Evolutionary conservation across 2,797 vertebrate genomes (phyloP).

Genomic region (Garrulus glandarius): DNA sequence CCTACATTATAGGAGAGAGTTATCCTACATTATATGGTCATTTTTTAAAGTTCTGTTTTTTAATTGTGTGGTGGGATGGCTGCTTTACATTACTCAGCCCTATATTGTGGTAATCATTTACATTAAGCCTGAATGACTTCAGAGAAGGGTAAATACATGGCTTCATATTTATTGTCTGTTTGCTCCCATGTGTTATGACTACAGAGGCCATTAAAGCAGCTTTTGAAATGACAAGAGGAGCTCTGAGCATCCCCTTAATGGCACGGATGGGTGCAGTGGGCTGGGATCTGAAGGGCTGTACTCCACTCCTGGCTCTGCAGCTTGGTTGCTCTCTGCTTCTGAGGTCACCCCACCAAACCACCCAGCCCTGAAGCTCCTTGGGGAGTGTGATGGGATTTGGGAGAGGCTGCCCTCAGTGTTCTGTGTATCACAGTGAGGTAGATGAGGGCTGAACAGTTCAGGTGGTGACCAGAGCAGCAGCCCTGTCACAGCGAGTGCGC

Average conservation of each 20-base stretch:
- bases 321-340: neutral
- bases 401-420: fast-evolving
- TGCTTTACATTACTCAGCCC: neutral
- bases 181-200: neutral
- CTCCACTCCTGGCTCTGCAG: fast-evolving
- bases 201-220: neutral
- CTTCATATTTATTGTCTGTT: neutral
- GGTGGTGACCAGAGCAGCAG: neutral
- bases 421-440: fast-evolving
- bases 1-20: neutral
- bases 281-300: neutral
- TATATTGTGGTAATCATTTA: neutral
- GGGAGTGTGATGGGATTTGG: fast-evolving
- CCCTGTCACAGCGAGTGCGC: fast-evolving
- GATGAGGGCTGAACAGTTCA: neutral
- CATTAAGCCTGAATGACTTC: neutral
- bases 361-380: neutral
- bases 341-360: neutral
- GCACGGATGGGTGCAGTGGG: neutral
- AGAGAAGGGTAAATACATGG: neutral
- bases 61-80: neutral
- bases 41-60: neutral
- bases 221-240: neutral
- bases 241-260: neutral
- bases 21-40: neutral